Conservation (phyloP, 2,113 vertebrate species). For the Tupaia chinensis region DNA sequence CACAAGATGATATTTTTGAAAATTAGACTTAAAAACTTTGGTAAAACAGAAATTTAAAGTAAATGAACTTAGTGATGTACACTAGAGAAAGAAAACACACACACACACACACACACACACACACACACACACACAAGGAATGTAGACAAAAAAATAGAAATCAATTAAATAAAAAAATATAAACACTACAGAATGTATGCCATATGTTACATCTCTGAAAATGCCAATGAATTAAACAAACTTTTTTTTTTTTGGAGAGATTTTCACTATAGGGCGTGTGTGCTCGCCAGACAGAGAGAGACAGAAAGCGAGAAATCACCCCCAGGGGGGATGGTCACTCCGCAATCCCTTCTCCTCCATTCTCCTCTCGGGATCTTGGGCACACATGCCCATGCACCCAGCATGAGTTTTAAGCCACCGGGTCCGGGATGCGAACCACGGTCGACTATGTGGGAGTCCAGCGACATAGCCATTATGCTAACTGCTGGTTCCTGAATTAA, state of each 20-base stretch:
- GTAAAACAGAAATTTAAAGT: slow-evolving; percentile 38
- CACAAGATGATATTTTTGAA: background rate
- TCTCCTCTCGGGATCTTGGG: too few species aligned
- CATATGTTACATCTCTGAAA: background rate
- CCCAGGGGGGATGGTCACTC: too few species aligned
- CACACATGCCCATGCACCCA: too few species aligned
- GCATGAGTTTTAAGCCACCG: too few species aligned
- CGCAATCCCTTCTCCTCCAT: too few species aligned
- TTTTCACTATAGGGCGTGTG: too few species aligned
- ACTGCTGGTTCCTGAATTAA: background rate
- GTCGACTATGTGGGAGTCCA: too few species aligned
- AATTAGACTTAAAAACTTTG: background rate
- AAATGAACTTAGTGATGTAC: slow-evolving; percentile 39
- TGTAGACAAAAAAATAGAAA: slow-evolving; percentile 6
- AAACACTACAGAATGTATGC: background rate
- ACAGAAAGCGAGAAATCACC: too few species aligned
- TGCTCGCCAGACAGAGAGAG: too few species aligned
- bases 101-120: background rate
- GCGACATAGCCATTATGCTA: too few species aligned
- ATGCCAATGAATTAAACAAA: background rate
- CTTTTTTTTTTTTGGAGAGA: background rate
- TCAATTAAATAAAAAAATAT: slow-evolving; percentile 27
- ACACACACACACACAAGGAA: background rate
- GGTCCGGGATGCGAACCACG: too few species aligned
- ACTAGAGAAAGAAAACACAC: background rate